Base-by-base conservation (phyloP, 2,888 invertebrate species). In the Caenorhabditis imperialis region DNA sequence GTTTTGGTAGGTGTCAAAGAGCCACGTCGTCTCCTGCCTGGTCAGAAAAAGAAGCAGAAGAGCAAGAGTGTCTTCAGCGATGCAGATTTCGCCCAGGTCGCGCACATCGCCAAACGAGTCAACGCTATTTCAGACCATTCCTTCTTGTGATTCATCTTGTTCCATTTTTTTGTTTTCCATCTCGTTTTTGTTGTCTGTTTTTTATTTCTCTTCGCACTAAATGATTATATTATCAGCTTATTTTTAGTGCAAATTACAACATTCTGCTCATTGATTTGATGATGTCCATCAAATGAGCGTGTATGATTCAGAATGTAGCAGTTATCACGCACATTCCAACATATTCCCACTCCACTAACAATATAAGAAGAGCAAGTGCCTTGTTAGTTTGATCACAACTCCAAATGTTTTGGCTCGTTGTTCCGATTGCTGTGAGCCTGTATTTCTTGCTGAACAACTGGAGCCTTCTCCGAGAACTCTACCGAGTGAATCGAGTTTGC, bases 21-120 rank as follows among this genome's bases (percentile, higher is more conserved):
- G 33, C 67, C 69, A 45, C 73, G 73, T 50, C 65, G 73, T 27
- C n/a, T 40, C 30, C 16, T 73, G 23, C 42, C 54, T 7, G 73
- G 73, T 8, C 57, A 62, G 44, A 76, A 72, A 44, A 57, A 63
- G 72, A 62, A 63, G 40, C 45, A 71, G 33, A 62, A 63, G 53
- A 54, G 37, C 54, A 75, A 65, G 47, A 67, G 67, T 51, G 73
- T 77, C 5, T 77, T 77, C 77, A 69, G 54, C 22, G 73, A 77
- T n/a, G 51, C 67, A 12, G 77, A 77, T 50, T 77, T 77, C 47
- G 73, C 62, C n/a, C 58, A 47, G 18, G 62, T 70, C 23, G 60
- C 69, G 3, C 51, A 51, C 14, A 25, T 45, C 16, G 67, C 75
- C 44, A 69, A 70, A 48, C 42, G 63, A 25, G 42, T 70, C 53